Evolutionary conservation across 2,797 vertebrate species (phyloP), one percentile per base, ranked within the genome.

Genomic region (Cichlasoma orientale): DNA sequence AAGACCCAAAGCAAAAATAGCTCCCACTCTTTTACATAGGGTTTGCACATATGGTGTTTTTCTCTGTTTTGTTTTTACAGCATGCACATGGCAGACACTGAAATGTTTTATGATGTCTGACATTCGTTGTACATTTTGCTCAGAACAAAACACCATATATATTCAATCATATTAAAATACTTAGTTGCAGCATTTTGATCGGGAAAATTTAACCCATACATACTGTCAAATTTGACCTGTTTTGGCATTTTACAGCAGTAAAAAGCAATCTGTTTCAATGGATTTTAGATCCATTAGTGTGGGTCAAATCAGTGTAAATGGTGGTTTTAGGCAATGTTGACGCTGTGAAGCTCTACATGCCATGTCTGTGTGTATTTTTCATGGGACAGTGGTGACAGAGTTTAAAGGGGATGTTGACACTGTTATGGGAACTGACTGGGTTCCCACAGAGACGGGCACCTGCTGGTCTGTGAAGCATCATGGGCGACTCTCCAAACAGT

Each of bases 141-240:
- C 23, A 47, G 25, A 47, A 47, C 3, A 0, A 10, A 5, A 0
- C 36, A 44, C 21, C 16, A 63, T 3, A 47, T 23, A 44, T 27
- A 27, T 4, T 27, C 3, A 63, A 41, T 8, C 25, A 41, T 36
- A 11, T 10, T 36, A 13, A 47, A 47, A 47, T 16, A 47, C 14
- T 6, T 14, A 41, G 25, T 23, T 66, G 14, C 38, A 66, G 25
- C 38, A 41, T 61, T 61, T 61, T 1, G 12, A 61, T 21, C 12
- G 9, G 33, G 36, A 7, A 59, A 59, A 21, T 38, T 8, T 61
- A 38, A 61, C 33, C 6, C 21, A 12, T 33, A 58, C 7, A 11
- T 0, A 0, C 2, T 59, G 57, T 59, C 31, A 0, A 59, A 59
- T 59, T 59, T 36, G 11, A 59, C 31, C 19, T 13, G 57, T 58